These are phyloP conservation scores for Agapostemon virescens DNA, from an alignment of 2,888 invertebrate species.

Conservation along the genomic window DNA sequence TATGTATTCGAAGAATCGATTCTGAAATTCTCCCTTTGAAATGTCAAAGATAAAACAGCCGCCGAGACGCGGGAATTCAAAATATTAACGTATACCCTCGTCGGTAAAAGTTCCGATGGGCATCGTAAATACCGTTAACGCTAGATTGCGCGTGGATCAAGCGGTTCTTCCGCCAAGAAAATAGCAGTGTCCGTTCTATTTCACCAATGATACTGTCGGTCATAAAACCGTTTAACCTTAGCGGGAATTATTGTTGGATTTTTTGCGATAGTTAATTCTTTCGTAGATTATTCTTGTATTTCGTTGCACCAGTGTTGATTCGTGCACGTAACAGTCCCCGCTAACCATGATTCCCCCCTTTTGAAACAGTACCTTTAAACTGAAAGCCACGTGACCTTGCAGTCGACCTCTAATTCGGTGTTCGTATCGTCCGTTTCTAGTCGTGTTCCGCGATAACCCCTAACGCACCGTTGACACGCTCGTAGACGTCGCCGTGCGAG, in stretches of 20 bases:
- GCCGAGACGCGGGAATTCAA: background rate
- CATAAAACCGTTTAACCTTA: slow-evolving; percentile 19
- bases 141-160: slow-evolving; percentile 17
- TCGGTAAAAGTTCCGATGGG: slow-evolving; percentile 12
- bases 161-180: slow-evolving; percentile 7
- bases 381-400: slow-evolving; percentile 77
- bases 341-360: slow-evolving; percentile 18
- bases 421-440: slow-evolving; percentile 54
- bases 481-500: slow-evolving; percentile 23
- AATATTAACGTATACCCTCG: background rate
- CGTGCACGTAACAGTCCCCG: background rate
- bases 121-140: slow-evolving; percentile 9
- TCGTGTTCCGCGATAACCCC: slow-evolving; percentile 44
- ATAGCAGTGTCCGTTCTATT: slow-evolving; percentile 28
- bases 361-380: slow-evolving; percentile 41
- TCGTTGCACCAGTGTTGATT: background rate
- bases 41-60: background rate
- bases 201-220: slow-evolving; percentile 38
- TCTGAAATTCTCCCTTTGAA: background rate
- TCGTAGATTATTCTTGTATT: slow-evolving; percentile 10
- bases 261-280: background rate
- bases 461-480: slow-evolving; percentile 39
- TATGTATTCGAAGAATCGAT: background rate
- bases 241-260: slow-evolving; percentile 21
- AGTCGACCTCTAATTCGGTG: slow-evolving; percentile 76